A percentile compares a stretch with the other conserved stretches of the same genome.
phyloP scores from a whole-genome alignment of 2,113 vertebrate species.

The Heteronetta atricapilla region DNA sequence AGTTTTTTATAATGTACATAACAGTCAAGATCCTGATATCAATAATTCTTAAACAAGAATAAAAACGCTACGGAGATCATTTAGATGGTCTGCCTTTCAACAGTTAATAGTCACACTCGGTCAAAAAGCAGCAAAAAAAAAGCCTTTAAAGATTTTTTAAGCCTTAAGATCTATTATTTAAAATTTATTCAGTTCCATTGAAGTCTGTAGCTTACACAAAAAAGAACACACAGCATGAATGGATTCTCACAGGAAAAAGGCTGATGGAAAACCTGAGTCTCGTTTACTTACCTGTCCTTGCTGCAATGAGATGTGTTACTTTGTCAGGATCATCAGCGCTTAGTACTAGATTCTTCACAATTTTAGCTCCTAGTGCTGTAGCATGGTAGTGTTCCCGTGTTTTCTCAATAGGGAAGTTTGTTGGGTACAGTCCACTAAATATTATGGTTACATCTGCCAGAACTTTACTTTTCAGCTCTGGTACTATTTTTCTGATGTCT shows the following conservation, averaged over 20 bases:
- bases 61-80: neutral
- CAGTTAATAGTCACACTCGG: neutral
- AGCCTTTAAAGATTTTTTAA: neutral
- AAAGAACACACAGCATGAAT: neutral
- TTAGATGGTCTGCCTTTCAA: neutral
- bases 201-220: neutral
- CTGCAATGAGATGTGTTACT: slow-evolving; percentile 92
- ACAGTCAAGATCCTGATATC: neutral
- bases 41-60: neutral
- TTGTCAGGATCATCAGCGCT: slow-evolving; percentile 80
- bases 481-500: slow-evolving; percentile 93
- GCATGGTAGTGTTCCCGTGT: slow-evolving; percentile 94
- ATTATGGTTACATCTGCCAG: slow-evolving; percentile 85
- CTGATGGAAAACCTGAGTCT: neutral
- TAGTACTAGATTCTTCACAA: slow-evolving; percentile 84
- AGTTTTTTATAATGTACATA: neutral
- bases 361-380: slow-evolving; percentile 89
- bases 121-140: neutral
- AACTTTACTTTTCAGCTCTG: slow-evolving; percentile 89
- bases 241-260: neutral
- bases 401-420: slow-evolving; percentile 92
- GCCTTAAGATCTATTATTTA: neutral
- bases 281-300: slow-evolving; percentile 84
- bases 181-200: neutral
- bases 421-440: slow-evolving; percentile 95